Evolutionary conservation across 2,113 vertebrate genomes (phyloP).

Genomic region (Cardinalis cardinalis): DNA sequence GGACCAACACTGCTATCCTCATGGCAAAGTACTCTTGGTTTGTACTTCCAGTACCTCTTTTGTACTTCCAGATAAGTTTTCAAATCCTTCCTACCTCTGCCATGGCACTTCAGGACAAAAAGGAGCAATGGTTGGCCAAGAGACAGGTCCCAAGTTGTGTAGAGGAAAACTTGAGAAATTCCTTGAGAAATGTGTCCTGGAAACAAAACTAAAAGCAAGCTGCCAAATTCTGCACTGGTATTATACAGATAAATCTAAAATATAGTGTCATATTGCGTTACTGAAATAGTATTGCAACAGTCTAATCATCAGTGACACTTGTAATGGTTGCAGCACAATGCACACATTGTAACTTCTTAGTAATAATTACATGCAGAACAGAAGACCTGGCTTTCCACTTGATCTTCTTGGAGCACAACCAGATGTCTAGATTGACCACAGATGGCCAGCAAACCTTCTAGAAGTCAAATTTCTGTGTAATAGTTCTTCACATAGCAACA

Average conservation of each 20-base stretch:
- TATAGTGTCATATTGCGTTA: background rate
- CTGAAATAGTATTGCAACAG: background rate
- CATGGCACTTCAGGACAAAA: background rate
- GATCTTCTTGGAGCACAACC: background rate
- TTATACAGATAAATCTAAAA: background rate
- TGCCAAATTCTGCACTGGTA: background rate
- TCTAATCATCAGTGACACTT: background rate
- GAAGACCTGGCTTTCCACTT: background rate
- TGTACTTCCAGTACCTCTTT: background rate
- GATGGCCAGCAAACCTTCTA: background rate
- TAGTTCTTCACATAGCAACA: constrained; percentile 1
- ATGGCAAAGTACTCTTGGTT: background rate
- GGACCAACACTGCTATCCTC: background rate
- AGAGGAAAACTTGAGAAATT: background rate
- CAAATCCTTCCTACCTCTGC: background rate
- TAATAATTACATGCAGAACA: background rate
- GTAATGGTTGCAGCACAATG: background rate
- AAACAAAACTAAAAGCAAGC: background rate
- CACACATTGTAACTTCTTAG: background rate
- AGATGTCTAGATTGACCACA: background rate
- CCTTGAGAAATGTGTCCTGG: background rate
- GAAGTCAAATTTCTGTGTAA: background rate
- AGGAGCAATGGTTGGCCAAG: background rate
- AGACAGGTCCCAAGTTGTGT: background rate
- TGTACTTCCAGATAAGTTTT: background rate